Percentiles rank a stretch among this genome's conserved stretches.
phyloP scores from a whole-genome alignment of 2,113 vertebrate species.

The Lophotis ruficrista region DNA sequence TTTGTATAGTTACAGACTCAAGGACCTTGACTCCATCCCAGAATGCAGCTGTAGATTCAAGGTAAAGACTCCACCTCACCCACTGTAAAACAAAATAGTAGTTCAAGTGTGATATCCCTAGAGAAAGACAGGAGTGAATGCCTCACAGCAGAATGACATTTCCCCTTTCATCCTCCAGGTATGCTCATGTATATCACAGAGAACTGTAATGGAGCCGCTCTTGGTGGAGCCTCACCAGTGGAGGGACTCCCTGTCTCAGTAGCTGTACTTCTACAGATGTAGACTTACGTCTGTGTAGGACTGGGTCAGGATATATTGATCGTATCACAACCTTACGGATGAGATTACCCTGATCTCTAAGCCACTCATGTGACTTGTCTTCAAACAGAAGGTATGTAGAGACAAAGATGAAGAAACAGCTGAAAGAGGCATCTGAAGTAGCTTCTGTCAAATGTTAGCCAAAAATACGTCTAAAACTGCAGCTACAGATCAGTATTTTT shows the following conservation, averaged over 20 bases:
- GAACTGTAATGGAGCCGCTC: fast-evolving
- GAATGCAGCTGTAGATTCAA: background rate
- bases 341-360: background rate
- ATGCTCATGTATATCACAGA: background rate
- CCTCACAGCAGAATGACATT: background rate
- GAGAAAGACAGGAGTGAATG: background rate
- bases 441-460: background rate
- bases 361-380: background rate
- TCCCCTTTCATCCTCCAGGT: background rate
- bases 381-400: background rate
- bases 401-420: background rate
- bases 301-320: background rate
- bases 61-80: background rate
- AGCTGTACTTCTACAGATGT: background rate
- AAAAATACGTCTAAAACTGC: conserved; percentile 32
- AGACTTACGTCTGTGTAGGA: background rate
- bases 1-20: background rate
- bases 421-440: conserved; percentile 20
- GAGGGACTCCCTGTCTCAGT: background rate
- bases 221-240: fast-evolving
- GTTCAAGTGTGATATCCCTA: background rate
- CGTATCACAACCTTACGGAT: background rate
- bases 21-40: background rate
- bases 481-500: background rate
- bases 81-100: background rate